Percentiles rank a stretch among this genome's conserved stretches.
These are phyloP conservation scores for Nezara viridula DNA, from an alignment of 2,888 invertebrate genomes.

Conservation along the genomic window DNA sequence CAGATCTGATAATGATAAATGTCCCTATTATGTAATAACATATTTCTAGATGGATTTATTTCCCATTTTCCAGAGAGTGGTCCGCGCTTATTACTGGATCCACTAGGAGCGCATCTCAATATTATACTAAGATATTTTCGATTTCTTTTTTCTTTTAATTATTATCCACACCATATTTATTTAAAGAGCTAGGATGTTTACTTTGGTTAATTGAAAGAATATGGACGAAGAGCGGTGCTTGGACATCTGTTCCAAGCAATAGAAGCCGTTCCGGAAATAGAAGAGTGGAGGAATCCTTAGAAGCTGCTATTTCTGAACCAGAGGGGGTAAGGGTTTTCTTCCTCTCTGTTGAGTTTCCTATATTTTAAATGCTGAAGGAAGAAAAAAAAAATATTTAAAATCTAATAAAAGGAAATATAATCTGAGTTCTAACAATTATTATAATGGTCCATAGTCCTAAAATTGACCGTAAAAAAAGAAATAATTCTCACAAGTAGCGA, in stretches of 20 bases:
- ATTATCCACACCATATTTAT: neutral
- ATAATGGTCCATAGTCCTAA: no score
- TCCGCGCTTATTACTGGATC: no score
- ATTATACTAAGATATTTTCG: neutral
- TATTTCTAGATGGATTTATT: no score
- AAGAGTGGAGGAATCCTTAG: slow-evolving; percentile 1
- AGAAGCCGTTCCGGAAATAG: neutral
- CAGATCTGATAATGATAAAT: no score
- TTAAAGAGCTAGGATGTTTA: neutral
- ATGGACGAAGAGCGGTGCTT: neutral
- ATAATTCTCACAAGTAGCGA: no score
- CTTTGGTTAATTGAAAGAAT: neutral
- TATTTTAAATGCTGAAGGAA: neutral
- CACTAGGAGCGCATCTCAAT: no score
- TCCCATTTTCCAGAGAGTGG: no score
- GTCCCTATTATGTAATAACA: no score
- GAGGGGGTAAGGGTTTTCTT: neutral
- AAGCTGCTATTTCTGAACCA: slow-evolving; percentile 3
- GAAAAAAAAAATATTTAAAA: neutral
- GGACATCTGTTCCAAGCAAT: slow-evolving; percentile 20
- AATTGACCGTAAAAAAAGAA: no score
- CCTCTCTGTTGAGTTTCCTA: neutral
- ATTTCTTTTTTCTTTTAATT: neutral
- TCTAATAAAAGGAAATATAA: no score
- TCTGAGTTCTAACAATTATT: no score